Percentiles rank a stretch among this genome's conserved stretches.
Conservation (phyloP, 1,140 invertebrate genomes). For the Drosophila subobscura region DNA sequence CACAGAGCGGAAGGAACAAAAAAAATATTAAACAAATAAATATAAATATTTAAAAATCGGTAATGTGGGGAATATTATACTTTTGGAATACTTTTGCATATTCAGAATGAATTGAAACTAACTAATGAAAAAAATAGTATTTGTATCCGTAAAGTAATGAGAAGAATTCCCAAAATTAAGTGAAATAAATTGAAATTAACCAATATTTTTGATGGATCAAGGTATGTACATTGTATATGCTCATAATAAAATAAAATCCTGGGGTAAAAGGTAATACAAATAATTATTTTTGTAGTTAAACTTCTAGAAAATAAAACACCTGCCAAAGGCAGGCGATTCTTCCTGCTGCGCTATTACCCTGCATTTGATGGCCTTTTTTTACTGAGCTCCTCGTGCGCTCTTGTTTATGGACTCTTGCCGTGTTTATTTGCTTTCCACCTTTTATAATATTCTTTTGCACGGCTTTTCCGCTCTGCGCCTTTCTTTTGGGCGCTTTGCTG, state of each 20-base stretch:
- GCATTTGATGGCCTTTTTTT: background rate
- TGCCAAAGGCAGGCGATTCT: background rate
- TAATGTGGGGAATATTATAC: conserved; percentile 20
- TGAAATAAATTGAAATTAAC: no score
- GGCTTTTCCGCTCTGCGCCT: conserved; percentile 11
- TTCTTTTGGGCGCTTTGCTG: conserved; percentile 25
- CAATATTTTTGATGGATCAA: no score
- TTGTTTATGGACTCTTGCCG: conserved; percentile 29
- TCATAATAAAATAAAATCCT: no score
- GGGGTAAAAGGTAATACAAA: no score
- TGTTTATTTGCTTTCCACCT: conserved; percentile 30
- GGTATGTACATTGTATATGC: no score
- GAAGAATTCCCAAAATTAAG: no score
- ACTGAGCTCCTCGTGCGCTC: background rate
- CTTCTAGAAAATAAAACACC: background rate
- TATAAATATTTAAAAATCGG: conserved; percentile 44
- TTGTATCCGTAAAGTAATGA: no score
- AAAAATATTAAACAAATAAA: conserved; percentile 38
- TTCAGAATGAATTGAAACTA: no score
- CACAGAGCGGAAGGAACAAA: conserved; percentile 16
- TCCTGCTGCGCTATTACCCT: background rate
- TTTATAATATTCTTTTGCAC: conserved; percentile 43
- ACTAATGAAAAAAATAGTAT: no score
- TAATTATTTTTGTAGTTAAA: no score
- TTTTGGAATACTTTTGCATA: background rate